Evolutionary conservation across 2,888 invertebrate species (phyloP).

Genomic region (Athrips mouffetella): DNA sequence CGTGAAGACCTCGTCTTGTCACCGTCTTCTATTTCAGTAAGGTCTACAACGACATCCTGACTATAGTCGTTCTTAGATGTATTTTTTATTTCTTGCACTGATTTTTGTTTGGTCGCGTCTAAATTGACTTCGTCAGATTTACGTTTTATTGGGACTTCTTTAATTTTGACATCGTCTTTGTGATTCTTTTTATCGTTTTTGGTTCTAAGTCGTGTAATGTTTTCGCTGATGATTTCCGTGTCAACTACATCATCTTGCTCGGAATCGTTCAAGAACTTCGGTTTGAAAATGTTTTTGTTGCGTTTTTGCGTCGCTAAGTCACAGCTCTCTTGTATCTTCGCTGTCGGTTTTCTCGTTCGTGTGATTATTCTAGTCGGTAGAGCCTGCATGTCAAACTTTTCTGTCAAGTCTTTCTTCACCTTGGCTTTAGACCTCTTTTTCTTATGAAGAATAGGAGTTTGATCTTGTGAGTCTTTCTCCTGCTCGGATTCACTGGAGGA

Average conservation of each 20-base stretch:
- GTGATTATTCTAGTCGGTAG: constrained; percentile 56
- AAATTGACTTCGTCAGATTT: constrained; percentile 1
- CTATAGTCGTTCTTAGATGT: constrained; percentile 1
- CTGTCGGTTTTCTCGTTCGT: constrained; percentile 55
- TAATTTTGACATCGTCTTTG: constrained; percentile 25
- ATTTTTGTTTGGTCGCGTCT: constrained; percentile 7
- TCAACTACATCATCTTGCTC: constrained; percentile 52
- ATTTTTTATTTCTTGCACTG: constrained; percentile 11
- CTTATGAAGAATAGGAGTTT: constrained; percentile 45
- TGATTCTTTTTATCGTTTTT: constrained; percentile 38
- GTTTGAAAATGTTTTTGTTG: constrained; percentile 40
- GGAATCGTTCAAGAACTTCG: constrained; percentile 34
- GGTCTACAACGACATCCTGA: constrained; percentile 2
- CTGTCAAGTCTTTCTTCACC: constrained; percentile 49
- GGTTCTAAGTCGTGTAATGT: constrained; percentile 49
- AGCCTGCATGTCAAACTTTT: constrained; percentile 44
- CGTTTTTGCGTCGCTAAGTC: constrained; percentile 30
- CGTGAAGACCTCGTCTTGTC: background rate
- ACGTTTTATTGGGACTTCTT: background rate
- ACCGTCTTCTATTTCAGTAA: background rate
- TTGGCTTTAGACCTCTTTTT: constrained; percentile 36
- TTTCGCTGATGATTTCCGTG: constrained; percentile 52
- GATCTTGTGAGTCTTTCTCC: constrained; percentile 46
- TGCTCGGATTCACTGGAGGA: constrained; percentile 57
- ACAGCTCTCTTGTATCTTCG: constrained; percentile 39